Conservation (phyloP, 2,113 vertebrate genomes). For the Sialia sialis region DNA sequence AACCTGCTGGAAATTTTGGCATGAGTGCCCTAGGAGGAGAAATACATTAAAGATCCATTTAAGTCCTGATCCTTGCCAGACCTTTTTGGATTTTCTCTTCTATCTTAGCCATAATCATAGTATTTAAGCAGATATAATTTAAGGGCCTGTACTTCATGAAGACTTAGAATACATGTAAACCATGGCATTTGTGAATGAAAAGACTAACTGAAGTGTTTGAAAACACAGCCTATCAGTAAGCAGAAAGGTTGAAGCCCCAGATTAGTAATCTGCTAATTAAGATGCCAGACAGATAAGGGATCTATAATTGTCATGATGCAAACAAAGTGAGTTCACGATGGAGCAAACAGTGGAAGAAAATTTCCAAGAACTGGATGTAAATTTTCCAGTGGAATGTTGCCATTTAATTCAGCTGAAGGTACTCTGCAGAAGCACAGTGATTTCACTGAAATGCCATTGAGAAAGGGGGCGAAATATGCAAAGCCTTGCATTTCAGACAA, state of each 20-base stretch:
- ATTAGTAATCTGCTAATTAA: background rate
- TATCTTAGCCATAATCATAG: background rate
- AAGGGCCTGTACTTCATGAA: background rate
- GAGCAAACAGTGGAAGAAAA: background rate
- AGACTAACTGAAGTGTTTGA: background rate
- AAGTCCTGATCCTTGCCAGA: background rate
- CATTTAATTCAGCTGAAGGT: background rate
- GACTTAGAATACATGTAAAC: background rate
- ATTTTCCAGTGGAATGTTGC: background rate
- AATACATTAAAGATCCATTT: background rate
- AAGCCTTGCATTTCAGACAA: background rate
- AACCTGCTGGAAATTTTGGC: background rate
- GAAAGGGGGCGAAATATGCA: fast-evolving
- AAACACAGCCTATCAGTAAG: background rate
- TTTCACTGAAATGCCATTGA: background rate
- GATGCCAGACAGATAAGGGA: background rate
- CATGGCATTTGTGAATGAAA: background rate
- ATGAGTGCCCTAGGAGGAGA: background rate
- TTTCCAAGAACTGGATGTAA: background rate
- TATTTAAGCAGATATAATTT: background rate
- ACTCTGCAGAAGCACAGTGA: background rate
- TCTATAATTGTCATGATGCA: background rate
- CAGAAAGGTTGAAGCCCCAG: background rate
- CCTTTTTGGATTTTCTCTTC: background rate
- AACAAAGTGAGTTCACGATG: background rate